Percentiles rank a stretch among this genome's conserved stretches.
Conservation (phyloP, 92 coral and sea anemone genomes). For the Heliopora coerulea region DNA sequence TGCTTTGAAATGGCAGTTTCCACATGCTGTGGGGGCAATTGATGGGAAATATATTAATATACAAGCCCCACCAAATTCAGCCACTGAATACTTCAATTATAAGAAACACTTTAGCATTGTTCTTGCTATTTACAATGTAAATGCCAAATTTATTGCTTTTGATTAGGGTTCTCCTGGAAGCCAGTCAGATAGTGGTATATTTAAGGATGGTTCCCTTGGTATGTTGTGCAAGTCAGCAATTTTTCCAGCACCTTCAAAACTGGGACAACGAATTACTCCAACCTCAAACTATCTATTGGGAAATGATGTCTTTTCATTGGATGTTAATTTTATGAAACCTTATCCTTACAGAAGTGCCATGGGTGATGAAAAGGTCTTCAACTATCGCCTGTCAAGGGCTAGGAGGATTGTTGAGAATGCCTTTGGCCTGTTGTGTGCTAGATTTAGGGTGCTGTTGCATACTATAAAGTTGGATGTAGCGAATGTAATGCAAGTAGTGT, state of each 20-base stretch:
- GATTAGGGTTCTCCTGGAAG: slow-evolving; percentile 52
- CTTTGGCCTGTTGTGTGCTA: slow-evolving; percentile 61
- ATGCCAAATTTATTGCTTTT: slow-evolving; percentile 45
- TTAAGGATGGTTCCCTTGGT: slow-evolving; percentile 51
- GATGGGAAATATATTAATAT: slow-evolving; percentile 67
- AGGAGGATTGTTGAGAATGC: no score
- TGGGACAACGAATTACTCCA: neutral
- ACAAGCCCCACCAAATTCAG: slow-evolving; percentile 52
- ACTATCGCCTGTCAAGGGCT: no score
- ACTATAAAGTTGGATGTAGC: slow-evolving; percentile 59
- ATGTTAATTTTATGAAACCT: slow-evolving; percentile 57
- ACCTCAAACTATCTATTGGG: slow-evolving; percentile 56
- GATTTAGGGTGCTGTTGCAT: slow-evolving; percentile 55
- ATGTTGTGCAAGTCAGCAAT: slow-evolving; percentile 32
- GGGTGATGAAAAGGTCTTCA: slow-evolving; percentile 55
- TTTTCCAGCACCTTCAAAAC: slow-evolving; percentile 42
- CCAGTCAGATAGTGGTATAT: slow-evolving; percentile 59
- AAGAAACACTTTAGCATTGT: slow-evolving; percentile 67
- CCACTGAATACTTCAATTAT: slow-evolving; percentile 58
- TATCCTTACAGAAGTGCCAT: slow-evolving; percentile 49
- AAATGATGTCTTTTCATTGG: slow-evolving; percentile 67
- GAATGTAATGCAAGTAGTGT: slow-evolving; percentile 58
- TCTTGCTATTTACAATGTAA: slow-evolving; percentile 55
- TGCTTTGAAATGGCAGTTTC: slow-evolving; percentile 58
- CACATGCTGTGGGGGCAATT: slow-evolving; percentile 62